A percentile compares a stretch with the other conserved stretches of the same genome.
These are phyloP conservation scores for Semibalanus balanoides DNA, from an alignment of 1,140 invertebrate genomes.

Conservation along the genomic window DNA sequence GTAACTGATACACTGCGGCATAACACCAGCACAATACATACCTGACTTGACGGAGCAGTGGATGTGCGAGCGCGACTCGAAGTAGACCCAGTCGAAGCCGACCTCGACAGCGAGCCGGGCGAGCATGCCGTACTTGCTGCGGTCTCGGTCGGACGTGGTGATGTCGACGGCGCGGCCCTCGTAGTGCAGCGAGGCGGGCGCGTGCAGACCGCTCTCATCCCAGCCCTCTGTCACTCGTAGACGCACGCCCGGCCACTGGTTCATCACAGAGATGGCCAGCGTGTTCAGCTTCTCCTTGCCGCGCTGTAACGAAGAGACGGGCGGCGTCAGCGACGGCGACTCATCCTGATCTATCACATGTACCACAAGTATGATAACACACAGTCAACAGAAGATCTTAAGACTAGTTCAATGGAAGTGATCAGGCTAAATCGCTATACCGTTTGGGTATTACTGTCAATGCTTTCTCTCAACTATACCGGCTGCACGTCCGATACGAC, in stretches of 20 bases:
- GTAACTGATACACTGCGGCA: too few species aligned
- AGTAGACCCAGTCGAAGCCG: conserved; percentile 97
- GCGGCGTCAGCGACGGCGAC: too few species aligned
- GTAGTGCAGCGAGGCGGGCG: conserved; percentile 75
- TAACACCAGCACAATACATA: conserved; percentile 35
- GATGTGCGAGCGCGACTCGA: conserved; percentile 83
- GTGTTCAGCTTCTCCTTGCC: conserved; percentile 91
- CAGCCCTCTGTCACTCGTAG: conserved; percentile 84
- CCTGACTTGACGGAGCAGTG: conserved; percentile 97
- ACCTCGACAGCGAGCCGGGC: conserved; percentile 89
- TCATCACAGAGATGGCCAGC: conserved; percentile 90
- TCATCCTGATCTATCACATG: too few species aligned
- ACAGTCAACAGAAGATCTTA: too few species aligned
- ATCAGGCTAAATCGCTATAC: too few species aligned
- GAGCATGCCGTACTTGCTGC: conserved; percentile 86
- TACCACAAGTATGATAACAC: too few species aligned
- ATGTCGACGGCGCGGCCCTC: conserved; percentile 91
- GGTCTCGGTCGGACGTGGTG: conserved; percentile 81
- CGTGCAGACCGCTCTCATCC: conserved; percentile 74
- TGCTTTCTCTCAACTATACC: too few species aligned
- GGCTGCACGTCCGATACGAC: too few species aligned
- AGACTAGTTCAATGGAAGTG: too few species aligned
- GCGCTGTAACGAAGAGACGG: conserved; percentile 47
- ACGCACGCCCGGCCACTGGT: conserved; percentile 89
- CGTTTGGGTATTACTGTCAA: too few species aligned